Evolutionary conservation across 2,888 invertebrate genomes (phyloP).

Genomic region (Latrodectus hesperus): DNA sequence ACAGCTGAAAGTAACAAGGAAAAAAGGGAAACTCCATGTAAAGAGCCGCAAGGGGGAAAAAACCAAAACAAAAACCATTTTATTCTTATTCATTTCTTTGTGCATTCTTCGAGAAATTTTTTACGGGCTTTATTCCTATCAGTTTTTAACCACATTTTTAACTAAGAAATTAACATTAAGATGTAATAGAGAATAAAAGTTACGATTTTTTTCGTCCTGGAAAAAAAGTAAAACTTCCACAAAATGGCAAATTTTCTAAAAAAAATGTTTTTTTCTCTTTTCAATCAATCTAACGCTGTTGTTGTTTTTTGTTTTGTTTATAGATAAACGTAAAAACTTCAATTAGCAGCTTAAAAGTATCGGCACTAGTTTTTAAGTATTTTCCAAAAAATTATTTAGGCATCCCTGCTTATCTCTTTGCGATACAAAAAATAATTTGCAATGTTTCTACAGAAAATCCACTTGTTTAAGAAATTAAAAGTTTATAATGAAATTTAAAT

Average conservation of each 20-base stretch:
- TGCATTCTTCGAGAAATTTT: background rate
- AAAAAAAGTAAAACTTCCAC: slow-evolving; percentile 29
- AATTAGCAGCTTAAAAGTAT: slow-evolving; percentile 60
- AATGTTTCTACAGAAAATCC: too few relatives aligned
- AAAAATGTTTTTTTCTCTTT: slow-evolving; percentile 16
- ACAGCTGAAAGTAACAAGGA: background rate
- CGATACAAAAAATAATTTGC: too few relatives aligned
- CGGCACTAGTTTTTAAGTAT: slow-evolving; percentile 51
- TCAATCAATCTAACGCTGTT: background rate
- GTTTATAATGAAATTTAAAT: too few relatives aligned
- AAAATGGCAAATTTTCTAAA: slow-evolving; percentile 14
- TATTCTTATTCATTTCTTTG: background rate
- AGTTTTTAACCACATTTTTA: slow-evolving; percentile 65
- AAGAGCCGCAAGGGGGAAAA: background rate
- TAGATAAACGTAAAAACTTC: slow-evolving; percentile 52
- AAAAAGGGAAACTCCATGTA: slow-evolving; percentile 18
- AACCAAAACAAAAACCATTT: background rate
- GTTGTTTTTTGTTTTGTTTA: slow-evolving; percentile 20
- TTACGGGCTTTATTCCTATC: slow-evolving; percentile 27
- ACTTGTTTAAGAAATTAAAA: too few relatives aligned
- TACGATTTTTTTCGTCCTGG: background rate
- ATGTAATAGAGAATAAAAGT: slow-evolving; percentile 47
- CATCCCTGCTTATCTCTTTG: background rate
- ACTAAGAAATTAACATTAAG: slow-evolving; percentile 63
- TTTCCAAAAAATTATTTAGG: slow-evolving; percentile 34